Conservation (phyloP, 1,140 invertebrate genomes). For the Penaeus indicus region DNA sequence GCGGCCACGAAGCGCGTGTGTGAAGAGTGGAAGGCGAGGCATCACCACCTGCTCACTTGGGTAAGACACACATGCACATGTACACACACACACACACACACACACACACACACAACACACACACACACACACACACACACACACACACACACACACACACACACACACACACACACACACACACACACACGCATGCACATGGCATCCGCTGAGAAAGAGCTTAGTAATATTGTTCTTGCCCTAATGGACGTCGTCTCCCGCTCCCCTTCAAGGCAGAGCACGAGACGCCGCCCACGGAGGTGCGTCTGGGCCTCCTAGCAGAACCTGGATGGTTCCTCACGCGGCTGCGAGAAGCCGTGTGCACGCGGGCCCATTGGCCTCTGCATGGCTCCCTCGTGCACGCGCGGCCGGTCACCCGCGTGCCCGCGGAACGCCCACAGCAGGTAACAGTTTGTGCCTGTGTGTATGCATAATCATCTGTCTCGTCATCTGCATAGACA, state of each 20-base stretch:
- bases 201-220: no score
- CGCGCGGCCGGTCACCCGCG: constrained; percentile 2
- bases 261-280: constrained; percentile 14
- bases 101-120: not conserved
- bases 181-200: no score
- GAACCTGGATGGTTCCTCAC: constrained; percentile 50
- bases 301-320: constrained; percentile 39
- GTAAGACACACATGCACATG: no score
- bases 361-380: constrained; percentile 48
- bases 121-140: not conserved
- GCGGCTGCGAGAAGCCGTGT: constrained; percentile 43
- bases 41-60: no score
- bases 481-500: not conserved
- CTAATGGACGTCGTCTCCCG: not conserved
- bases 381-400: constrained; percentile 44
- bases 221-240: not conserved
- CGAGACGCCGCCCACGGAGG: constrained; percentile 18
- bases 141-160: not conserved
- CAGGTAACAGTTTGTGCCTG: constrained; percentile 18
- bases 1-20: no score
- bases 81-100: no score
- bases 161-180: no score
- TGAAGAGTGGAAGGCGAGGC: no score
- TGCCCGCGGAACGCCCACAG: constrained; percentile 26
- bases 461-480: not conserved